Evolutionary conservation across 37 sponge, comb jelly and placozoan genomes (phyloP).

Genomic region (Cliona cf. orientalis): DNA sequence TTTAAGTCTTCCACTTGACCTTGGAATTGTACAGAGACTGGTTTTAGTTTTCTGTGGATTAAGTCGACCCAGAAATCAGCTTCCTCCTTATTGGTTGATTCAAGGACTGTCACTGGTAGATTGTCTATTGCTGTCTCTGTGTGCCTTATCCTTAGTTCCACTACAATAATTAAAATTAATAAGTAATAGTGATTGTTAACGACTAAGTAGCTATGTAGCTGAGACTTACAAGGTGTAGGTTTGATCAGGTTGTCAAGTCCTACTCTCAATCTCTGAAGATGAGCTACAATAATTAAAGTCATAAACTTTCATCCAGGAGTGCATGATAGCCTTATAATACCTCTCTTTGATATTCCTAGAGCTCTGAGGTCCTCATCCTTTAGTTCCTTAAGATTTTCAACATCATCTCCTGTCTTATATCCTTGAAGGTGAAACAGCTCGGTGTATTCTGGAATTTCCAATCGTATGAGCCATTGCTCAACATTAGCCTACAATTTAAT

Average conservation of each 20-base stretch:
- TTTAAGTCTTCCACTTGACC: constrained; percentile 41
- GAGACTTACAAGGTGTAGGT: constrained; percentile 26
- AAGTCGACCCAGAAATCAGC: constrained; percentile 49
- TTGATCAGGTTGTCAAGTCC: constrained; percentile 19
- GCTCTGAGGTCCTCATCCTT: constrained; percentile 47
- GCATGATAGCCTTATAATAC: constrained; percentile 1
- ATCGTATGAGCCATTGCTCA: constrained; percentile 36
- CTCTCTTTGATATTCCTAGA: constrained; percentile 78
- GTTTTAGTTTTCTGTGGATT: constrained; percentile 30
- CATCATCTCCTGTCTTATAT: constrained; percentile 55
- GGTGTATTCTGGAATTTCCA: constrained; percentile 61
- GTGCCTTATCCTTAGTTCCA: constrained; percentile 42
- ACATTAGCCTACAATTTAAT: background rate
- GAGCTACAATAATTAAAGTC: constrained; percentile 21
- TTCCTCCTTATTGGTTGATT: constrained; percentile 14
- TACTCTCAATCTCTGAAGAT: constrained; percentile 24
- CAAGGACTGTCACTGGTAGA: background rate
- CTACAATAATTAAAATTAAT: constrained; percentile 11
- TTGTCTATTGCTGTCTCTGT: constrained; percentile 39
- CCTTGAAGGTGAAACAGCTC: constrained; percentile 59
- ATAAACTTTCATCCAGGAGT: background rate
- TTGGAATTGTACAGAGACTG: constrained; percentile 36
- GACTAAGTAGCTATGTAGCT: background rate
- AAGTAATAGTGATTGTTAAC: background rate
- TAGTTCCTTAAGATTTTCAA: constrained; percentile 64